phyloP scores from a whole-genome alignment of 2,113 vertebrate genomes.

The Reinhardtius hippoglossoides region DNA sequence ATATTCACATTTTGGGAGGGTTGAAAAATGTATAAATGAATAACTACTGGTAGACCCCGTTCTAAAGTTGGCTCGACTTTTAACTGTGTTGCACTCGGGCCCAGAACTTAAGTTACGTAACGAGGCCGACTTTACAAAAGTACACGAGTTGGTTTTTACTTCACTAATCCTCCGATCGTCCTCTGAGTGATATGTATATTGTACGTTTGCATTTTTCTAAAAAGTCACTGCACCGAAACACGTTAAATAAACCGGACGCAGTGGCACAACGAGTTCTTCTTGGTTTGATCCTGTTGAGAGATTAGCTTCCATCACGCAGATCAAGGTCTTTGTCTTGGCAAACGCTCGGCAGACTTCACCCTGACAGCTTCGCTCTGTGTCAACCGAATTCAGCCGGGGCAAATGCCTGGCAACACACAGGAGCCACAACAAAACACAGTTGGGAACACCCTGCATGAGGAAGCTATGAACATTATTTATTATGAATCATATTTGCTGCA shows the following conservation, averaged over 20 bases:
- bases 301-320: slow-evolving; percentile 40
- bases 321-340: slow-evolving; percentile 70
- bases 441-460: slow-evolving; percentile 6
- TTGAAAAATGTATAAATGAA: too few species aligned
- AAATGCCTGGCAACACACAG: slow-evolving; percentile 34
- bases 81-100: too few species aligned
- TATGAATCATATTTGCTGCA: not conserved
- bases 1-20: too few species aligned
- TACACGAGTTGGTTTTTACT: too few species aligned
- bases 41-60: too few species aligned
- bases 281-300: slow-evolving; percentile 58
- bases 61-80: too few species aligned
- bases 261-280: slow-evolving; percentile 71
- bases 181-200: not conserved
- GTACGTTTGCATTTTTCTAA: not conserved
- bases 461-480: not conserved
- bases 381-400: slow-evolving; percentile 39
- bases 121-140: too few species aligned
- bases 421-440: slow-evolving; percentile 37
- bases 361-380: slow-evolving; percentile 56
- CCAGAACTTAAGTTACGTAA: too few species aligned
- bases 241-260: not conserved
- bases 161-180: not conserved
- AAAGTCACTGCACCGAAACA: not conserved
- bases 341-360: slow-evolving; percentile 35